These are phyloP conservation scores for Sinosuthora webbiana DNA, from an alignment of 2,113 vertebrate genomes.

Conservation along the genomic window DNA sequence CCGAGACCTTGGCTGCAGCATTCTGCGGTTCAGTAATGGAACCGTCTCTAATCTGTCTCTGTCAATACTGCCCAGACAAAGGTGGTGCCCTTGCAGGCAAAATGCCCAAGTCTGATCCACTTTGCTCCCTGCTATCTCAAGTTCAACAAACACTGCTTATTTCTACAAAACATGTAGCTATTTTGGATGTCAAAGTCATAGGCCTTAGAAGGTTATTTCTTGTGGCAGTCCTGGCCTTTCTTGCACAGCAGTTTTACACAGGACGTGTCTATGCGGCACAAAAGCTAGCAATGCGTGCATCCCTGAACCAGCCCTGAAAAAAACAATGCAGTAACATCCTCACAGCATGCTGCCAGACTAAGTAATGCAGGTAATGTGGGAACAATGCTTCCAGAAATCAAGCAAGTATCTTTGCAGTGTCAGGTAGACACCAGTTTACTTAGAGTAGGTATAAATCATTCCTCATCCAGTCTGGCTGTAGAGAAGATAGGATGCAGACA, in stretches of 20 bases:
- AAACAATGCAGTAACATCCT: not conserved
- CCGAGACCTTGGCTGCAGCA: not conserved
- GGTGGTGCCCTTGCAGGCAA: not conserved
- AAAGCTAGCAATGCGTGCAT: not conserved
- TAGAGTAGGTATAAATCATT: not conserved
- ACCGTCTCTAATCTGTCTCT: not conserved
- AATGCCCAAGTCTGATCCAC: not conserved
- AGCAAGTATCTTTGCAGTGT: not conserved
- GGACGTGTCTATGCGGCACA: rapidly evolving
- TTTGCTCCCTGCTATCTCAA: not conserved
- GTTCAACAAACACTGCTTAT: not conserved
- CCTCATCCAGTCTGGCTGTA: not conserved
- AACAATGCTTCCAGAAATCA: not conserved
- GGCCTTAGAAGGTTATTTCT: not conserved
- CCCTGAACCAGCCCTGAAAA: not conserved
- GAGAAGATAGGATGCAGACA: not conserved
- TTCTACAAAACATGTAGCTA: not conserved
- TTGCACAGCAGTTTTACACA: not conserved
- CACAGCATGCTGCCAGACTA: not conserved
- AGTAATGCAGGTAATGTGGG: not conserved
- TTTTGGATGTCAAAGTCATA: not conserved
- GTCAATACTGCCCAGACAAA: not conserved
- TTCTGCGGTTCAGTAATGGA: not conserved
- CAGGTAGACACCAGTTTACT: not conserved
- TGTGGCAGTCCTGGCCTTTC: not conserved